Percentiles rank a stretch among this genome's conserved stretches.
Evolutionary conservation across 1,140 invertebrate species (phyloP).

Genomic region (Dreissena polymorpha): DNA sequence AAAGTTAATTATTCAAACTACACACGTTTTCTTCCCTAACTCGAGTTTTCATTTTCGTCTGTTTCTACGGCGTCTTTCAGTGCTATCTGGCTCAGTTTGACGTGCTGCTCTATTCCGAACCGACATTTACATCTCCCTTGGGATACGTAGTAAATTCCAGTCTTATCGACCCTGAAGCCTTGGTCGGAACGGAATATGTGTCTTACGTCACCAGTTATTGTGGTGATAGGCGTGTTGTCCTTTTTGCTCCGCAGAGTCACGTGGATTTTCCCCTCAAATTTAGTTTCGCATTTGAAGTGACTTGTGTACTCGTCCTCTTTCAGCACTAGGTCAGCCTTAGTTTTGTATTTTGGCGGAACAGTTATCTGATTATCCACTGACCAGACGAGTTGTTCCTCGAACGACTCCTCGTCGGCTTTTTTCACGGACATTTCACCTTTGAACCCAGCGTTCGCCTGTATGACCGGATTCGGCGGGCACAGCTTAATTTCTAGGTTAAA

Average conservation of each 20-base stretch:
- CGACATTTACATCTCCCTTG: slow-evolving; percentile 77
- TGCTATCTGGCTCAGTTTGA: slow-evolving; percentile 65
- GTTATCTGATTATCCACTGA: slow-evolving; percentile 80
- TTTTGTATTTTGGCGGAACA: slow-evolving; percentile 79
- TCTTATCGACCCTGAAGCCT: slow-evolving; percentile 72
- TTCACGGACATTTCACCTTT: slow-evolving; percentile 79
- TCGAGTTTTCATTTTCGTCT: slow-evolving; percentile 50
- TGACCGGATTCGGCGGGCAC: slow-evolving; percentile 75
- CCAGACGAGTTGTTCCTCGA: slow-evolving; percentile 80
- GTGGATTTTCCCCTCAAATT: slow-evolving; percentile 78
- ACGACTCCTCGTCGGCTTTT: slow-evolving; percentile 77
- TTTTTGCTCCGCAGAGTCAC: slow-evolving; percentile 75
- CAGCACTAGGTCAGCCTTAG: slow-evolving; percentile 80
- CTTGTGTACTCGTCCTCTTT: slow-evolving; percentile 80
- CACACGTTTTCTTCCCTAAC: neutral
- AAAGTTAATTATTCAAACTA: too few species aligned
- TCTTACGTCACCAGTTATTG: slow-evolving; percentile 71
- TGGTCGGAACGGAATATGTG: slow-evolving; percentile 74
- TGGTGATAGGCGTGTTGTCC: slow-evolving; percentile 75
- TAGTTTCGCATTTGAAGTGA: slow-evolving; percentile 78
- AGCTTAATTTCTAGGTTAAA: slow-evolving; percentile 64
- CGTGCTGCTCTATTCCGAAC: slow-evolving; percentile 79
- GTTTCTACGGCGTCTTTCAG: slow-evolving; percentile 37
- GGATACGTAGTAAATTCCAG: slow-evolving; percentile 71
- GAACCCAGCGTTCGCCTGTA: slow-evolving; percentile 81